Percentiles rank a stretch among this genome's conserved stretches.
These are phyloP conservation scores for Drosophila differens DNA, from an alignment of 2,888 invertebrate genomes.

Conservation along the genomic window DNA sequence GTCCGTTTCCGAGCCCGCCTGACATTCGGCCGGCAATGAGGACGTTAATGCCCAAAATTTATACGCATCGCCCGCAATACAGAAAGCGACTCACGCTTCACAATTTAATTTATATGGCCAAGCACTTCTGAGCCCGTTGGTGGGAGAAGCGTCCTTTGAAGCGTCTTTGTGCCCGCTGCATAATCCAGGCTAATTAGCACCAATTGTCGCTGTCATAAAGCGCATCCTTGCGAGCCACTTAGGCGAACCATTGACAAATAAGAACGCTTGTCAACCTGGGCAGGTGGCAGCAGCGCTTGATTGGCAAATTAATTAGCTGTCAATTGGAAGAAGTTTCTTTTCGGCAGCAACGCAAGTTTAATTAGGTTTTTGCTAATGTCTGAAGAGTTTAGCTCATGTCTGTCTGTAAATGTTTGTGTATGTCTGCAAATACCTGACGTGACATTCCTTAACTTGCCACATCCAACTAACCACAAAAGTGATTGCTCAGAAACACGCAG, in stretches of 20 bases:
- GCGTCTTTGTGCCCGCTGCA: conserved; percentile 40
- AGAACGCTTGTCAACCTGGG: conserved; percentile 34
- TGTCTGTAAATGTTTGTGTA: neutral
- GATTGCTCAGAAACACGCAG: conserved; percentile 30
- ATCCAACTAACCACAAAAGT: conserved; percentile 47
- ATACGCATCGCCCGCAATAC: conserved; percentile 43
- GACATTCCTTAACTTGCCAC: conserved; percentile 33
- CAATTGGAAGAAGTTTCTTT: conserved; percentile 64
- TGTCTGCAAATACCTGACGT: neutral
- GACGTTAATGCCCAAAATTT: conserved; percentile 63
- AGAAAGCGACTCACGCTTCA: conserved; percentile 54
- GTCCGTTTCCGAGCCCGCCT: conserved; percentile 23
- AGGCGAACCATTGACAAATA: conserved; percentile 31
- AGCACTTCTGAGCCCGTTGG: neutral
- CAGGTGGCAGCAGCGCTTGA: conserved; percentile 44
- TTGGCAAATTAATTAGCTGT: conserved; percentile 73
- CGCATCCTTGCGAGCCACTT: conserved; percentile 58
- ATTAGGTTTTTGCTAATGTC: conserved; percentile 53
- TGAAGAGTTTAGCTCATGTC: conserved; percentile 3
- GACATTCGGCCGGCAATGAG: conserved; percentile 57
- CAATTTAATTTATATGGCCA: conserved; percentile 64
- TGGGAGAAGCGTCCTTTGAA: neutral
- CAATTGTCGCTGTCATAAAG: conserved; percentile 71
- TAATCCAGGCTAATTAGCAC: conserved; percentile 63
- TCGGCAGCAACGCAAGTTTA: conserved; percentile 49